Base-by-base conservation (phyloP, 2,888 invertebrate genomes). In the Harpalus rubripes region DNA sequence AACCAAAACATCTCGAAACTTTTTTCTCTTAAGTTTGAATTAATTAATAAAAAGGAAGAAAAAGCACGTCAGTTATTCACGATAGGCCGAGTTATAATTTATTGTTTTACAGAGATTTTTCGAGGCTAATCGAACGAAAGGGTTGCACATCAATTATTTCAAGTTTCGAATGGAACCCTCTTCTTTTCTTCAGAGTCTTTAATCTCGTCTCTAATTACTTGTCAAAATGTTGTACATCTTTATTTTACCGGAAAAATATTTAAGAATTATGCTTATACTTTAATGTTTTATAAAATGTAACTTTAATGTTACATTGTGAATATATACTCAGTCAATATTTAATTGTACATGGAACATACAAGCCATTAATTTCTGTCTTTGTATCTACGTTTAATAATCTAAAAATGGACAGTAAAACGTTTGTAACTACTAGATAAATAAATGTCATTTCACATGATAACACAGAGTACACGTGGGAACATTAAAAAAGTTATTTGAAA, bases 61-160 rank as follows among this genome's bases (percentile, higher is more conserved):
- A 72, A 52, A 81, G 52, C 61, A n/a, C 26, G 63, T 41, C 65
- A 81, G 65, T 63, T 44, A 18, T 80, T 65, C 81, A 10, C 26
- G 59, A 61, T 44, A 59, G 12, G 44, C 78, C 41, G 59, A 18
- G 39, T 22, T 78, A 58, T 84, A 84, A 84, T 84, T 84, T 84
- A 84, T 84, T 84, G 84, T 78, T 84, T 84, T 78, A 84, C 84
- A 78, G 84, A 84, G 84, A 84, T 84, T 84, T 65, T 84, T 78
- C 12, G 16, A 72, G 82, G 52, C 78, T 84, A 84, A 84, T 84
- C 84, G 84, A 84, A 84, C 78, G 65, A 44, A 63, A 78, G 84
- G 84, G 84, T 84, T 84, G 78, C 65, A 26, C 78, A 78, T 84
- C 84, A 84, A 78, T 84, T 84, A 78, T 78, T 78, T 52, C 44